These are phyloP conservation scores for Caenorhabditis remanei DNA, from an alignment of 1,140 invertebrate genomes.

Conservation along the genomic window DNA sequence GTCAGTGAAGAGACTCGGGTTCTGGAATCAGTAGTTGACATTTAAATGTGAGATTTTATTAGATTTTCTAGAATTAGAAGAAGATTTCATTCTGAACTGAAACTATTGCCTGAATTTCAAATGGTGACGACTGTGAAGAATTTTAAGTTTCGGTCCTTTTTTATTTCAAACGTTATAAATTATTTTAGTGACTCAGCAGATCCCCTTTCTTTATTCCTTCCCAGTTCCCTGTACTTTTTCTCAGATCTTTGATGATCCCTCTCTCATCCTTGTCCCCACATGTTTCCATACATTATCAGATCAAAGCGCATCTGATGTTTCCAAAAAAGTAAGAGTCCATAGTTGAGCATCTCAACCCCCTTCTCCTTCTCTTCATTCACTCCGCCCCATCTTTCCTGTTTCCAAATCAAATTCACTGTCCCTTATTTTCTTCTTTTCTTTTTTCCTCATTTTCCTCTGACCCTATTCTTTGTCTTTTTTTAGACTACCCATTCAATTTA, in stretches of 20 bases:
- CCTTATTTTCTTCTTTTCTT: background rate
- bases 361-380: background rate
- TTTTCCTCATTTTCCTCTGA: slow-evolving; percentile 3
- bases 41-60: too few relatives aligned
- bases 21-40: too few relatives aligned
- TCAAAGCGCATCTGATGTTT: slow-evolving; percentile 36
- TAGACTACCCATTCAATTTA: background rate
- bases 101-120: too few relatives aligned
- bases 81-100: too few relatives aligned
- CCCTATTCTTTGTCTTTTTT: background rate
- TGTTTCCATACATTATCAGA: background rate
- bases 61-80: too few relatives aligned
- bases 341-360: background rate
- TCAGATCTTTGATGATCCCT: too few relatives aligned
- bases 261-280: background rate
- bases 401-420: slow-evolving; percentile 31
- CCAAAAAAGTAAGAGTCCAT: background rate
- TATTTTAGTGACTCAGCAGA: too few relatives aligned
- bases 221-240: too few relatives aligned
- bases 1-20: background rate
- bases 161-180: too few relatives aligned
- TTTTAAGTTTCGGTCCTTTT: too few relatives aligned
- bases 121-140: too few relatives aligned
- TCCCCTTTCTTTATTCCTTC: too few relatives aligned
- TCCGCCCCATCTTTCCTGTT: background rate